These are phyloP conservation scores for Tylochromis polylepis DNA, from an alignment of 2,113 vertebrate genomes.

Conservation along the genomic window DNA sequence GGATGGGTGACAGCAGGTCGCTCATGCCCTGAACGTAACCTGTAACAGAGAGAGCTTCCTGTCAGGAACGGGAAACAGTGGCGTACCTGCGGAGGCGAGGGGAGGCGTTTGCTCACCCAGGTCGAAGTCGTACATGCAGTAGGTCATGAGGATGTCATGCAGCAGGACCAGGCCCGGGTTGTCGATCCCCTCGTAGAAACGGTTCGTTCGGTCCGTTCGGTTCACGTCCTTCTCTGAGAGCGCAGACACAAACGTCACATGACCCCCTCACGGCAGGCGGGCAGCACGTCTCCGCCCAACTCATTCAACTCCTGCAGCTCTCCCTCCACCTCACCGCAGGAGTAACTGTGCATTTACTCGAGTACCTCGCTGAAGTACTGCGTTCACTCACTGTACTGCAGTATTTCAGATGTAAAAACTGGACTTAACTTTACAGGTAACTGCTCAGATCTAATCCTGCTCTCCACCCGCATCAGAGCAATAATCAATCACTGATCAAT, in stretches of 20 bases:
- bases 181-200: slow-evolving; percentile 93
- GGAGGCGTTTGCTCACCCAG: slow-evolving; percentile 78
- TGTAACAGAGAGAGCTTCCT: slow-evolving; percentile 26
- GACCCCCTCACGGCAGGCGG: not conserved
- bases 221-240: slow-evolving; percentile 93
- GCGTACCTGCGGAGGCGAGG: not conserved
- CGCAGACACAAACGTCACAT: not conserved
- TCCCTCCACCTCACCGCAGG: not conserved
- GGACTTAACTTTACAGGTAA: not conserved
- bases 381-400: not conserved
- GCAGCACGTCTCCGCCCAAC: not conserved
- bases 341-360: not conserved
- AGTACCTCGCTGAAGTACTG: not conserved
- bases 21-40: slow-evolving; percentile 99
- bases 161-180: slow-evolving; percentile 92
- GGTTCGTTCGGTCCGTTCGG: slow-evolving; percentile 92
- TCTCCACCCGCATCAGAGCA: not conserved
- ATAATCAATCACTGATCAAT: not conserved
- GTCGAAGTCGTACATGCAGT: slow-evolving; percentile 98
- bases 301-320: not conserved
- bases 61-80: rapidly evolving
- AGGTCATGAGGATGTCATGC: slow-evolving; percentile 98
- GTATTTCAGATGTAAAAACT: not conserved
- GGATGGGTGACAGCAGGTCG: slow-evolving; percentile 91
- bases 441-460: not conserved